Evolutionary conservation across 2,113 vertebrate species (phyloP).

Genomic region (Poicephalus meyeri): DNA sequence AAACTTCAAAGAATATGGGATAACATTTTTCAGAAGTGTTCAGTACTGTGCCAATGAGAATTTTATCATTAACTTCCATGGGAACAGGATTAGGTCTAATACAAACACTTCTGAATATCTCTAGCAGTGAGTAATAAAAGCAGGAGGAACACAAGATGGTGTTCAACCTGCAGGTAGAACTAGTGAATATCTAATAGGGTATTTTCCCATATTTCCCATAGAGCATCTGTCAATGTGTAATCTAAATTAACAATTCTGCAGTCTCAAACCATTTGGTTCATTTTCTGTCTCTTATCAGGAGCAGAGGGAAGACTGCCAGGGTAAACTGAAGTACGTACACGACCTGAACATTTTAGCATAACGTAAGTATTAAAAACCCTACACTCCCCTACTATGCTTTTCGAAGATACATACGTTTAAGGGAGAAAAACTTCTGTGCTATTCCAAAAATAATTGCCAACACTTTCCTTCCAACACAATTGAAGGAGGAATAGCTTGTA

Average conservation of each 20-base stretch:
- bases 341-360: not conserved
- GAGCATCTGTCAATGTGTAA: not conserved
- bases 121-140: constrained; percentile 17
- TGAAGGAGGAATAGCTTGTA: not conserved
- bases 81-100: constrained; percentile 24
- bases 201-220: not conserved
- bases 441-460: not conserved
- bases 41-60: constrained; percentile 9
- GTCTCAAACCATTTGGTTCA: not conserved
- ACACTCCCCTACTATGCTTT: not conserved
- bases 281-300: constrained; percentile 9
- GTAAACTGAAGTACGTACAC: not conserved
- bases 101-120: constrained; percentile 15
- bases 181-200: not conserved
- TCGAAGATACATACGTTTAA: not conserved
- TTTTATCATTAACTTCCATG: constrained; percentile 36
- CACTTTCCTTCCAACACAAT: not conserved
- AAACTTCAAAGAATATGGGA: not conserved
- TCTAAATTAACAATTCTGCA: constrained; percentile 16
- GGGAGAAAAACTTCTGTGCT: not conserved
- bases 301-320: not conserved
- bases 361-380: not conserved
- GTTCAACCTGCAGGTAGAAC: constrained; percentile 3
- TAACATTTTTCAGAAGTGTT: not conserved
- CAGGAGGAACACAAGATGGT: not conserved